Conservation (phyloP, 2,797 vertebrate species). For the Morus bassanus region DNA sequence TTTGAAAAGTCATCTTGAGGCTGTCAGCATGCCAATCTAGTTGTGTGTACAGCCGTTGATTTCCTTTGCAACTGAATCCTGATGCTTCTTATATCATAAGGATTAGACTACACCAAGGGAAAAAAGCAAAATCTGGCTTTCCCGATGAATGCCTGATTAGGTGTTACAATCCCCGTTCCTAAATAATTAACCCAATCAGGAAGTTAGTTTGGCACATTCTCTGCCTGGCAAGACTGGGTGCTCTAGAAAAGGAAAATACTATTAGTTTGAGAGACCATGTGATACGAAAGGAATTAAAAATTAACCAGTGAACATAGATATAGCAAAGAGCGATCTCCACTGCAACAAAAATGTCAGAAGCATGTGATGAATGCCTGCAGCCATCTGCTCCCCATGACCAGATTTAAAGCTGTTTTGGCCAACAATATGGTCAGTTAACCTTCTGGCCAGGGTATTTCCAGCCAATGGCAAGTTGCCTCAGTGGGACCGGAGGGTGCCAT, state of each 20-base stretch:
- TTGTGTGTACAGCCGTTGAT: not conserved
- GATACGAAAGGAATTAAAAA: not conserved
- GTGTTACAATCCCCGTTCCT: not conserved
- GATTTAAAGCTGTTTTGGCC: slow-evolving; percentile 19
- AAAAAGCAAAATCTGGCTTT: not conserved
- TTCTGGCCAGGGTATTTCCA: not conserved
- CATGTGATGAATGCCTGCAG: not conserved
- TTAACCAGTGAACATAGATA: not conserved
- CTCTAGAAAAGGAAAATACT: not conserved
- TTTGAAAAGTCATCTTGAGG: not conserved
- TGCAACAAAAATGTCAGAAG: slow-evolving; percentile 14
- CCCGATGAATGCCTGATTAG: not conserved
- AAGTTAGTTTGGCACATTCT: not conserved
- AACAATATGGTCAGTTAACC: not conserved
- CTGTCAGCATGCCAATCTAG: not conserved
- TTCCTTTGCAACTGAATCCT: not conserved
- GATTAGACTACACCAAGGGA: not conserved
- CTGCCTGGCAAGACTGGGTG: not conserved
- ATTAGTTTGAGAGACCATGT: not conserved
- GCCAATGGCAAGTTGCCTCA: not conserved
- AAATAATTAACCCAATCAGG: not conserved
- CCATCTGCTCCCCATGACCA: slow-evolving; percentile 21
- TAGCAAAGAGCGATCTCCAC: not conserved
- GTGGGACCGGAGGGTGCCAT: not conserved
- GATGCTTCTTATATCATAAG: not conserved